Conservation (phyloP, 1,140 invertebrate genomes). For the Drosophila funebris region DNA sequence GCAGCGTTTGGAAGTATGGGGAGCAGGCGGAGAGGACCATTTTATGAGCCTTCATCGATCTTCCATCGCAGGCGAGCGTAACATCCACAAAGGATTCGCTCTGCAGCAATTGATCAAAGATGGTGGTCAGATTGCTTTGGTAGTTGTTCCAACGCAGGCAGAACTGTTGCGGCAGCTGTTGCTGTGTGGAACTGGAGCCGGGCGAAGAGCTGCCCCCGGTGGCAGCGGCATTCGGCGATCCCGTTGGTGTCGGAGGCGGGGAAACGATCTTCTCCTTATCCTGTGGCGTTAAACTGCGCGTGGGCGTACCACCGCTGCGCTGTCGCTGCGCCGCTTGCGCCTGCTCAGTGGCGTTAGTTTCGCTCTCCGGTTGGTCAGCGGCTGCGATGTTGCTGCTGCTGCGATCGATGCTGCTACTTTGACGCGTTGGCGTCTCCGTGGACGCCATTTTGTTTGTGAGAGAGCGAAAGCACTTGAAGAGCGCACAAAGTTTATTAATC, state of each 20-base stretch:
- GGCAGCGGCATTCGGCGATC: constrained; percentile 9
- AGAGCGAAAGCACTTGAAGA: constrained; percentile 4
- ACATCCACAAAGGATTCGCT: constrained; percentile 96
- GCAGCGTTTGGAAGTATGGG: constrained; percentile 95
- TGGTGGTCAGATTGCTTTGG: constrained; percentile 94
- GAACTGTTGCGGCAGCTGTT: constrained; percentile 85
- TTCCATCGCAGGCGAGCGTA: constrained; percentile 94
- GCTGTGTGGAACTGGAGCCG: constrained; percentile 21
- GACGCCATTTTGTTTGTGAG: constrained; percentile 44
- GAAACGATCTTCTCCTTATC: background rate
- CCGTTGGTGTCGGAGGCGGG: constrained; percentile 2
- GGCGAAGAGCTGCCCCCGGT: constrained; percentile 22
- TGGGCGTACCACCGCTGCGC: constrained; percentile 48
- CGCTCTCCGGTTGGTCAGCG: constrained; percentile 34
- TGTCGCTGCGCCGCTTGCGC: constrained; percentile 59
- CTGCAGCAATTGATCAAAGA: constrained; percentile 95
- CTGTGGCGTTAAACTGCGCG: too few species aligned
- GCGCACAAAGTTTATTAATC: constrained; percentile 22
- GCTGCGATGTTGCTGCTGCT: constrained; percentile 11
- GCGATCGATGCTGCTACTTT: constrained; percentile 16
- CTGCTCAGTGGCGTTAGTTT: constrained; percentile 47
- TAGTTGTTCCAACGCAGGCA: constrained; percentile 98
- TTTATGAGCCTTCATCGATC: constrained; percentile 95
- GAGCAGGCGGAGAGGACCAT: constrained; percentile 96
- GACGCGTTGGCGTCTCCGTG: constrained; percentile 37